Conservation (phyloP, 1,140 invertebrate genomes). For the Penaeus indicus region DNA sequence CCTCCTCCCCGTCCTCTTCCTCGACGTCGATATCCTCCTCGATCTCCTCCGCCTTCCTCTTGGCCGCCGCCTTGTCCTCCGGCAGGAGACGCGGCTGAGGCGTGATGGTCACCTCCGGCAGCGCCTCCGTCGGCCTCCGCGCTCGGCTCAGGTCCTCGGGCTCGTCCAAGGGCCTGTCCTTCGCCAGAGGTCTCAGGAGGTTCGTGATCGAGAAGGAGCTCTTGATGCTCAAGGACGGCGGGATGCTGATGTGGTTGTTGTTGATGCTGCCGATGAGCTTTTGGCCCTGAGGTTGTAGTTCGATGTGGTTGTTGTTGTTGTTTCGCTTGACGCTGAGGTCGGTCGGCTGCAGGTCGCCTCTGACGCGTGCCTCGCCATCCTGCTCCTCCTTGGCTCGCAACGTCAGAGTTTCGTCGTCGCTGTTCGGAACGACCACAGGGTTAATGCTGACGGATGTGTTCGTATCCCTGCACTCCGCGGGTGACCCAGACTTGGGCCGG, state of each 20-base stretch:
- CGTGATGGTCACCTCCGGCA: constrained; percentile 47
- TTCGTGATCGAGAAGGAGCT: constrained; percentile 56
- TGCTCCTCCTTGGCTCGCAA: background rate
- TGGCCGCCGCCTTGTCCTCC: constrained; percentile 22
- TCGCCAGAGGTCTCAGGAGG: constrained; percentile 37
- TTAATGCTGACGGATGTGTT: background rate
- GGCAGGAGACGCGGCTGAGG: constrained; percentile 18
- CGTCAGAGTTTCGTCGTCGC: too few species aligned
- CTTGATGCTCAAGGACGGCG: constrained; percentile 34
- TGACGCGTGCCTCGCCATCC: background rate
- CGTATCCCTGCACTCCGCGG: constrained; percentile 38
- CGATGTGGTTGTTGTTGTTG: constrained; percentile 24
- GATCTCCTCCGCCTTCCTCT: constrained; percentile 46
- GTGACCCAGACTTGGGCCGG: background rate
- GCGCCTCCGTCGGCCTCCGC: background rate
- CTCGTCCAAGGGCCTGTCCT: background rate
- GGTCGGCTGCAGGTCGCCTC: constrained; percentile 27
- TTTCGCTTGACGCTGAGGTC: constrained; percentile 47
- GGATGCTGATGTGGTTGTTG: constrained; percentile 17
- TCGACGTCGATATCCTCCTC: constrained; percentile 43
- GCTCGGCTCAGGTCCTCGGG: constrained; percentile 50
- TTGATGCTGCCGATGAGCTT: constrained; percentile 28
- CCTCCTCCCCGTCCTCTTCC: constrained; percentile 31
- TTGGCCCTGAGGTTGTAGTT: background rate
- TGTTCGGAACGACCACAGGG: too few species aligned